phyloP scores from a whole-genome alignment of 2,113 vertebrate species.

The Oreotragus oreotragus region DNA sequence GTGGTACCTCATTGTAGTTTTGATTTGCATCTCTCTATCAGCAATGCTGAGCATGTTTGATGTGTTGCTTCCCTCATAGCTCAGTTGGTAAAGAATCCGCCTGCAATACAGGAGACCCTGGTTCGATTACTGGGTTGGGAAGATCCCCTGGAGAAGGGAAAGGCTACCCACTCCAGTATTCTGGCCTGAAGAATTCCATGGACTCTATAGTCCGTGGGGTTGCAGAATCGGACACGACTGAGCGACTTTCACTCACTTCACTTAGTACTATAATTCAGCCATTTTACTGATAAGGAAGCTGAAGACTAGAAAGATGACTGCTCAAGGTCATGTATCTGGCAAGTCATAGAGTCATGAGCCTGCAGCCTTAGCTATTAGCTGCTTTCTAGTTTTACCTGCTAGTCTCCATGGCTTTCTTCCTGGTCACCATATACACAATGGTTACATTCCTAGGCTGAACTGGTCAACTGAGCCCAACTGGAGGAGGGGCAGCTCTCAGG shows the following conservation, averaged over 20 bases:
- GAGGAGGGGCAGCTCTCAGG: background rate
- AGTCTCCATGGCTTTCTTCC: background rate
- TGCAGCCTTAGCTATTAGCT: background rate
- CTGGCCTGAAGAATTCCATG: background rate
- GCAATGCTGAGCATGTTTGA: background rate
- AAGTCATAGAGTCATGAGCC: background rate
- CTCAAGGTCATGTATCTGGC: background rate
- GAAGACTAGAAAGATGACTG: background rate
- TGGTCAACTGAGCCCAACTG: background rate
- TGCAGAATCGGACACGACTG: background rate
- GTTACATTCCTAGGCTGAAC: background rate
- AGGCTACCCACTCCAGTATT: background rate
- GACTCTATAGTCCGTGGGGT: background rate
- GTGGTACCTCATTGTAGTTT: background rate
- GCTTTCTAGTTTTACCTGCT: background rate
- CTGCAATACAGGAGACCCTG: background rate
- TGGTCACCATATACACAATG: background rate
- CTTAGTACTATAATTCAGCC: background rate
- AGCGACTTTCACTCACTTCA: background rate
- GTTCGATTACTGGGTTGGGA: accelerated
- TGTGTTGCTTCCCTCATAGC: background rate
- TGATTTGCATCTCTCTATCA: background rate
- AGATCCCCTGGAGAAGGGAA: background rate
- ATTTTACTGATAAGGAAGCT: background rate
- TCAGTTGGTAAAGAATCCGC: background rate